Conservation (phyloP, 2,797 vertebrate genomes). For the Etheostoma perlongum region DNA sequence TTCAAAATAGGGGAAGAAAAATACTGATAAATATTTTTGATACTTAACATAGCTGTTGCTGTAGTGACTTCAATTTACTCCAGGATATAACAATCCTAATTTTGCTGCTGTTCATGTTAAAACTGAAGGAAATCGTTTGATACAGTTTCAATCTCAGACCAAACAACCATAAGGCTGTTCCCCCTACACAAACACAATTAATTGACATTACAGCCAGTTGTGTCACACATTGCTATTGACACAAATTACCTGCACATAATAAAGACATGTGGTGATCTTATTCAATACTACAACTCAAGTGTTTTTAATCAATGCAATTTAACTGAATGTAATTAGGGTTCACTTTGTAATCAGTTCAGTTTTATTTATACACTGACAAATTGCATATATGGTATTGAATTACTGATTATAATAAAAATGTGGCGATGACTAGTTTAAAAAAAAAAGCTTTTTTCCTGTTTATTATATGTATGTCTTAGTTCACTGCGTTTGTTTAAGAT, state of each 20-base stretch:
- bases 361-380: not conserved
- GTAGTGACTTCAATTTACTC: constrained; percentile 7
- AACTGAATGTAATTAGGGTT: not conserved
- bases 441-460: not conserved
- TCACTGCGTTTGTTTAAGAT: constrained; percentile 5
- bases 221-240: not conserved
- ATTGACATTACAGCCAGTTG: constrained; percentile 1
- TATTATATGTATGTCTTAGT: not conserved
- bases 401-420: not conserved
- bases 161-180: constrained; percentile 35
- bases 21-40: constrained; percentile 17
- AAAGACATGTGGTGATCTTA: constrained; percentile 12
- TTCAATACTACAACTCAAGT: not conserved
- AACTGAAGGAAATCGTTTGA: constrained; percentile 34
- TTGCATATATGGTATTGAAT: not conserved
- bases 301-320: constrained; percentile 15
- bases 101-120: constrained; percentile 21
- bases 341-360: not conserved
- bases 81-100: not conserved
- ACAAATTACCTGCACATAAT: constrained; percentile 20
- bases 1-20: constrained; percentile 27
- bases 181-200: constrained; percentile 41
- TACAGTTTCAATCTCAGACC: constrained; percentile 39
- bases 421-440: not conserved
- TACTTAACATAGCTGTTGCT: constrained; percentile 31